A percentile compares a stretch with the other conserved stretches of the same genome.
Conservation (phyloP, 2,113 vertebrate species). For the Otocyon megalotis region DNA sequence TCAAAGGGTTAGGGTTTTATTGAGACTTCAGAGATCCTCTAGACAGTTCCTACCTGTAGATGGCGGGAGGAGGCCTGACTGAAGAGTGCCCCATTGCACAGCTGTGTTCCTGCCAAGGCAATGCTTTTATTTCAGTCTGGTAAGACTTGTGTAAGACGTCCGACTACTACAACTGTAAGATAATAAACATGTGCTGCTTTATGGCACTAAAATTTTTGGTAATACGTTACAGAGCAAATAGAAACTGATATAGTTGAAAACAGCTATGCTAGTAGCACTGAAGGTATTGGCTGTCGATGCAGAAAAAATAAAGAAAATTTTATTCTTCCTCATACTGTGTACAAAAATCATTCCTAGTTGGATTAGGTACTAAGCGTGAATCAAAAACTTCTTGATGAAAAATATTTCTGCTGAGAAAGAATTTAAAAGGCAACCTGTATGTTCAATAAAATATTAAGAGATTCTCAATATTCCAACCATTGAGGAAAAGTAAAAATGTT, state of each 20-base stretch:
- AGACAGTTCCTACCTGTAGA: background rate
- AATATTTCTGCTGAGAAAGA: background rate
- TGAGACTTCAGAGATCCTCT: background rate
- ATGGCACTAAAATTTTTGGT: background rate
- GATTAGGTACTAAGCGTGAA: background rate
- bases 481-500: background rate
- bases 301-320: background rate
- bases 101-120: background rate
- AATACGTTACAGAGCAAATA: background rate
- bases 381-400: background rate
- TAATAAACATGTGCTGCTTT: background rate
- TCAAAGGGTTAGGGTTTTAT: background rate
- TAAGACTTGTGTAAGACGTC: background rate
- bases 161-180: background rate
- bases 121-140: background rate
- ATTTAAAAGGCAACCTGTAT: background rate
- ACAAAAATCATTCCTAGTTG: background rate
- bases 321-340: background rate
- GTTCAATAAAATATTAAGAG: background rate
- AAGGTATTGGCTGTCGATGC: background rate
- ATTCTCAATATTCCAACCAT: background rate
- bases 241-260: background rate
- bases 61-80: background rate
- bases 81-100: background rate
- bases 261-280: background rate